Evolutionary conservation across 2,888 invertebrate genomes (phyloP).

Genomic region (Sipunculus nudus): DNA sequence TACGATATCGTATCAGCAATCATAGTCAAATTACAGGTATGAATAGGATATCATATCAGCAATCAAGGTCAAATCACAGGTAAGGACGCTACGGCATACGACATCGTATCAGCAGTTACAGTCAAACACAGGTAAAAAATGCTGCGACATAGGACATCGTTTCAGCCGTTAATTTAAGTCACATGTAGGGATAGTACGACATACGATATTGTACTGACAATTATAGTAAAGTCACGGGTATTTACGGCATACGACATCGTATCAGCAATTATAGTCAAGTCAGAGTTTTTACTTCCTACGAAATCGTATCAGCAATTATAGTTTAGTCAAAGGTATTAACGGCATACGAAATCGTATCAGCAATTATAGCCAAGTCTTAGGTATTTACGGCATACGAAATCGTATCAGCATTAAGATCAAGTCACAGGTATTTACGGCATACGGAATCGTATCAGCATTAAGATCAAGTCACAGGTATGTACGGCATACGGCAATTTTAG

Average conservation of each 20-base stretch:
- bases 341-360: conserved; percentile 18
- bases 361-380: conserved; percentile 24
- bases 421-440: too few relatives aligned
- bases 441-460: too few relatives aligned
- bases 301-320: conserved; percentile 18
- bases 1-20: conserved; percentile 21
- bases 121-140: conserved; percentile 26
- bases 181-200: conserved; percentile 25
- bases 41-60: too few relatives aligned
- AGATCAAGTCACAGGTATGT: too few relatives aligned
- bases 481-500: too few relatives aligned
- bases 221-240: too few relatives aligned
- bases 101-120: too few relatives aligned
- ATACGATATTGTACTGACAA: conserved; percentile 19
- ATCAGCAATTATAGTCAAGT: conserved; percentile 18
- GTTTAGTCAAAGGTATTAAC: conserved; percentile 27
- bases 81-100: too few relatives aligned
- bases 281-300: conserved; percentile 26
- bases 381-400: too few relatives aligned
- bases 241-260: conserved; percentile 23
- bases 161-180: conserved; percentile 16
- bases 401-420: too few relatives aligned
- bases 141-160: conserved; percentile 24
- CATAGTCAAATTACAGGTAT: conserved; percentile 26
- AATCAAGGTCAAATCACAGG: too few relatives aligned